phyloP scores from a whole-genome alignment of 2,888 invertebrate genomes.

The Sarcophaga variegata region DNA sequence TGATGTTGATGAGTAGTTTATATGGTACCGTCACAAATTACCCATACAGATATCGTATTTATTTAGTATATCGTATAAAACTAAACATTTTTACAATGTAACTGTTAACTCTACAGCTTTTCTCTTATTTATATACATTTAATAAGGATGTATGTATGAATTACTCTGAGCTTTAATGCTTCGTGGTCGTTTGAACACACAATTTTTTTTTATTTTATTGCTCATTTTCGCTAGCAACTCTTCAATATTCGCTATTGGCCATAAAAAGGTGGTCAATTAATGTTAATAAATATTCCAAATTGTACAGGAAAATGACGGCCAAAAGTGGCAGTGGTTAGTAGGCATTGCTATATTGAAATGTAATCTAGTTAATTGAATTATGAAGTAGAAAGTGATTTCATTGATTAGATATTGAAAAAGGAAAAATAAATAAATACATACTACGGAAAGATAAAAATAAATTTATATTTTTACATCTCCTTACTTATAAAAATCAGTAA shows the following conservation, averaged over 20 bases:
- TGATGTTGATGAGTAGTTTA: no score
- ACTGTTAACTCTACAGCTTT: no score
- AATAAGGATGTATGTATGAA: slow-evolving; percentile 36
- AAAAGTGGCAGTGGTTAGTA: background rate
- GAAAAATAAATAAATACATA: no score
- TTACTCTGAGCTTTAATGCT: slow-evolving; percentile 6
- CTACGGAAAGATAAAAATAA: no score
- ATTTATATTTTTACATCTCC: no score
- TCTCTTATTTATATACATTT: no score
- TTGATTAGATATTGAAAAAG: no score
- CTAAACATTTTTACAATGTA: no score
- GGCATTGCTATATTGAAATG: no score
- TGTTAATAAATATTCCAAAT: slow-evolving; percentile 21
- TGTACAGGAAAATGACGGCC: background rate
- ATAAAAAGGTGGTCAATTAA: slow-evolving; percentile 52
- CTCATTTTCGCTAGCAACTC: slow-evolving; percentile 23
- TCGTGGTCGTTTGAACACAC: slow-evolving; percentile 15
- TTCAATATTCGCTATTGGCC: slow-evolving; percentile 42
- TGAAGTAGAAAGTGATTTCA: slow-evolving; percentile 8
- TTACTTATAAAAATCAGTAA: no score
- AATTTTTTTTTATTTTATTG: no score
- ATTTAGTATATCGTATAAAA: no score
- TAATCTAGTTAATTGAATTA: slow-evolving; percentile 41
- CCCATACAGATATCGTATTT: background rate
- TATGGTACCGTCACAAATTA: slow-evolving; percentile 45